Evolutionary conservation across 1,140 invertebrate species (phyloP).

Genomic region (Whitmania pigra): DNA sequence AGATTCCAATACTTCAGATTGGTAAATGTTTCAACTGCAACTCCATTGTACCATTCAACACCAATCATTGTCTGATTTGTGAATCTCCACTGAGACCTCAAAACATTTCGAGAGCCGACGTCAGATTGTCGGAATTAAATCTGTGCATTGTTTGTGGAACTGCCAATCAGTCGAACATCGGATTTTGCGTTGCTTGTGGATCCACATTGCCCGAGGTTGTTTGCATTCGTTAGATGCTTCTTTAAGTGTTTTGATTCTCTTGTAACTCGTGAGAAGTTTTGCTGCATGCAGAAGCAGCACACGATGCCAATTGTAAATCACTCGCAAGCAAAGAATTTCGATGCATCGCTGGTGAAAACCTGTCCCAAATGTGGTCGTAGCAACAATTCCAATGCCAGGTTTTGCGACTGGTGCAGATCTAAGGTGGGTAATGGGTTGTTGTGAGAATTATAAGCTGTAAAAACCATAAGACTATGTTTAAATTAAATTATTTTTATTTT

Average conservation of each 20-base stretch:
- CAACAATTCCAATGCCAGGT: slow-evolving; percentile 36
- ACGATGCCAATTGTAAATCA: background rate
- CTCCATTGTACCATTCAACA: slow-evolving; percentile 39
- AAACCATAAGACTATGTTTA: no score
- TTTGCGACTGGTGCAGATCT: slow-evolving; percentile 39
- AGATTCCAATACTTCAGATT: slow-evolving; percentile 30
- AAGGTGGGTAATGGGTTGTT: slow-evolving; percentile 28
- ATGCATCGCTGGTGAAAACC: slow-evolving; percentile 9
- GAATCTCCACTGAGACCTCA: slow-evolving; percentile 38
- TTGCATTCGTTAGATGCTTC: background rate
- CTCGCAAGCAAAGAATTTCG: background rate
- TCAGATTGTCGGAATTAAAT: slow-evolving; percentile 28
- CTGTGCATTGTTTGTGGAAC: slow-evolving; percentile 34
- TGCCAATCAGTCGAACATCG: slow-evolving; percentile 33
- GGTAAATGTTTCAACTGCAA: slow-evolving; percentile 38
- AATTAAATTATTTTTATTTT: no score
- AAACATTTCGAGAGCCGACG: slow-evolving; percentile 31
- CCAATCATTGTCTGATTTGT: slow-evolving; percentile 37
- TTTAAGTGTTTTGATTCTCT: background rate
- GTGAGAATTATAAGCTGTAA: no score
- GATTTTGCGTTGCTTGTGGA: slow-evolving; percentile 33
- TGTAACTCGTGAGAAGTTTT: background rate
- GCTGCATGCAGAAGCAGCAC: background rate
- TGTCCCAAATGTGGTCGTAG: slow-evolving; percentile 36
- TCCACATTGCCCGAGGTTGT: slow-evolving; percentile 27